Percentiles rank a stretch among this genome's conserved stretches.
These are phyloP conservation scores for Campylomormyrus tamandua DNA, from an alignment of 2,113 vertebrate genomes.

Conservation along the genomic window DNA sequence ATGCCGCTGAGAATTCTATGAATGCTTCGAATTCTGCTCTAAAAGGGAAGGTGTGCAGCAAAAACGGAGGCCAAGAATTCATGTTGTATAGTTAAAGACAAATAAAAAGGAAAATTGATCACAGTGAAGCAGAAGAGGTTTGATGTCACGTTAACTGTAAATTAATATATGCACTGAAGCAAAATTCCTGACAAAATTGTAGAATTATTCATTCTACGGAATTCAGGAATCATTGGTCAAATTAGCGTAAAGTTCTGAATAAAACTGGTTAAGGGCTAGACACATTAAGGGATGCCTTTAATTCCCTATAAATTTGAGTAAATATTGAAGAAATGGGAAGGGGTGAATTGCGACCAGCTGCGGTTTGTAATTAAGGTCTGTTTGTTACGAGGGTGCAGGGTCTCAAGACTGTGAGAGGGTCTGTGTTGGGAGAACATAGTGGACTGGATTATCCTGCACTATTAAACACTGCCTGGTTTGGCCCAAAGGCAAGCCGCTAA, in stretches of 20 bases:
- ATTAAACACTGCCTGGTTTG: neutral
- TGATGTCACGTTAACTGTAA: neutral
- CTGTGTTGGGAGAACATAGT: neutral
- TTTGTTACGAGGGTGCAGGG: neutral
- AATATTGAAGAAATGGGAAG: neutral
- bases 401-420: neutral
- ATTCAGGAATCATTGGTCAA: neutral
- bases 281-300: neutral
- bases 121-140: neutral
- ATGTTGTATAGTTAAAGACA: neutral
- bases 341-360: neutral
- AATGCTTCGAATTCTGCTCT: neutral
- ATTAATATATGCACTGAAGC: neutral
- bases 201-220: neutral
- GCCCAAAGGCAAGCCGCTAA: neutral
- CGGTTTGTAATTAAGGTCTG: neutral
- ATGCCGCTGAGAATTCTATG: neutral
- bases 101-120: neutral
- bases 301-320: neutral
- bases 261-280: neutral
- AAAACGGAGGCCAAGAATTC: neutral
- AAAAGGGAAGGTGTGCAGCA: neutral
- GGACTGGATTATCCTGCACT: neutral
- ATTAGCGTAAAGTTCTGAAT: neutral
- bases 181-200: neutral